A percentile compares a stretch with the other conserved stretches of the same genome.
Conservation (phyloP, 1,140 invertebrate genomes). For the Cydia amplana region DNA sequence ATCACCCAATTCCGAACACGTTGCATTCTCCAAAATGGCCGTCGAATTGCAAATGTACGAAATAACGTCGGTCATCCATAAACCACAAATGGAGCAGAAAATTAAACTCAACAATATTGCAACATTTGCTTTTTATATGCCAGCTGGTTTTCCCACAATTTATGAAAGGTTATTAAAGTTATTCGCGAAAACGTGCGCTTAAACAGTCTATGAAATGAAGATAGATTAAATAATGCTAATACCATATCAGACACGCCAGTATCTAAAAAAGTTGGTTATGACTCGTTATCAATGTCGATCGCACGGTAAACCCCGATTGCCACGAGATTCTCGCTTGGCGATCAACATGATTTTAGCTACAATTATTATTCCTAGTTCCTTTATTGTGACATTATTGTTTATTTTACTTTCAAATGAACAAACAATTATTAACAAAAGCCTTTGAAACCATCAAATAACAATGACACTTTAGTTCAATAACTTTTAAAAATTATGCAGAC, state of each 20-base stretch:
- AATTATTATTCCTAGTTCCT: too few species aligned
- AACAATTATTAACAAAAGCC: too few species aligned
- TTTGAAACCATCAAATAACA: too few species aligned
- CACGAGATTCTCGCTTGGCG: too few species aligned
- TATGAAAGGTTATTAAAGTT: conserved; percentile 9
- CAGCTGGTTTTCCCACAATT: background rate
- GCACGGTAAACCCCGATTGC: too few species aligned
- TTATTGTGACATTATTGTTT: too few species aligned
- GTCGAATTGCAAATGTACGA: background rate
- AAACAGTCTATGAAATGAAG: background rate
- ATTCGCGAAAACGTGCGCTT: background rate
- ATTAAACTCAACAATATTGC: conserved; percentile 5
- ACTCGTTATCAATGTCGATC: too few species aligned
- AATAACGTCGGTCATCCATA: background rate
- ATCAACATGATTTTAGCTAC: too few species aligned
- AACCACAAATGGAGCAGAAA: background rate
- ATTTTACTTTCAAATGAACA: too few species aligned
- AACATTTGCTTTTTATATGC: conserved; percentile 13
- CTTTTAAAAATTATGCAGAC: too few species aligned
- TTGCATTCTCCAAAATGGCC: background rate
- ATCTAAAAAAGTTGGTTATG: too few species aligned
- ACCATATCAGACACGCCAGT: background rate
- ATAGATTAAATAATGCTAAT: background rate
- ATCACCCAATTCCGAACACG: background rate
- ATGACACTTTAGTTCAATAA: too few species aligned